These are phyloP conservation scores for Eupeodes latifasciatus DNA, from an alignment of 2,888 invertebrate species.

Conservation along the genomic window DNA sequence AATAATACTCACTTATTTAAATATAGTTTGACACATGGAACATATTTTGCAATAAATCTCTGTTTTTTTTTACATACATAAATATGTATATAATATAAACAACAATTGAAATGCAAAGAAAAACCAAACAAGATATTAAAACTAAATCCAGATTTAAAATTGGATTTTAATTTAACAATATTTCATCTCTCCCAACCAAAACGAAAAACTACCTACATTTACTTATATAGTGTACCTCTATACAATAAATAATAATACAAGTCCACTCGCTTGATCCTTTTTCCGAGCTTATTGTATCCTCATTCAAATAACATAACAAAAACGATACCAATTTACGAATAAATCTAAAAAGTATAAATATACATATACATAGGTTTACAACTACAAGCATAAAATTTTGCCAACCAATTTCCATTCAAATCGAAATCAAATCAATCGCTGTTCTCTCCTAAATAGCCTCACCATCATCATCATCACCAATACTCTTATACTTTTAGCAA, in stretches of 20 bases:
- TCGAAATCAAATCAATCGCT: constrained; percentile 54
- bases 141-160: constrained; percentile 20
- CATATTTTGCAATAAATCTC: background rate
- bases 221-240: too few species aligned
- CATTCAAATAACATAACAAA: constrained; percentile 37
- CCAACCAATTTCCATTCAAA: constrained; percentile 39
- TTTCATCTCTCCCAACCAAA: background rate
- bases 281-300: constrained; percentile 32
- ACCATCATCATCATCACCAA: too few species aligned
- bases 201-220: background rate
- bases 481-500: background rate
- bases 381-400: constrained; percentile 45
- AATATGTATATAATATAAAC: too few species aligned
- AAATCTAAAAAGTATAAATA: constrained; percentile 7
- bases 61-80: background rate
- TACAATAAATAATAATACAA: background rate
- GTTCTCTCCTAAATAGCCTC: constrained; percentile 22
- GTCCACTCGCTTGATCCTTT: background rate
- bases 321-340: constrained; percentile 54
- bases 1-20: background rate
- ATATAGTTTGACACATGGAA: too few species aligned
- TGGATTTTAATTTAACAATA: constrained; percentile 28
- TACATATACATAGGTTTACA: background rate
- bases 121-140: constrained; percentile 3
- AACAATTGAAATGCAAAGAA: background rate